Evolutionary conservation across 2,113 vertebrate genomes (phyloP).

Genomic region (Coregonus clupeaformis): DNA sequence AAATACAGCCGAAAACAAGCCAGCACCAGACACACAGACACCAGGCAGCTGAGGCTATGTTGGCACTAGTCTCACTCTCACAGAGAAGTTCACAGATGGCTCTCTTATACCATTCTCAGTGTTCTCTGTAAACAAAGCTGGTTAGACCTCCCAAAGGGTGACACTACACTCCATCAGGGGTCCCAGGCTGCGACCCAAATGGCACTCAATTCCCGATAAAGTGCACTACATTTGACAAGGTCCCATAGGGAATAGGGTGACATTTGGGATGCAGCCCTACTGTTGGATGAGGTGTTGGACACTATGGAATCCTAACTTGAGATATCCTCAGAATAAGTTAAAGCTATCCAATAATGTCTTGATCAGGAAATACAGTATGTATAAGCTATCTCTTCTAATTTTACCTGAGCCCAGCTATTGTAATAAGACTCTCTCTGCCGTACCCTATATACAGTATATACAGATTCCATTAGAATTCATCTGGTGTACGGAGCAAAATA

Average conservation of each 20-base stretch:
- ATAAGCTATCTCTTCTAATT: too few species aligned
- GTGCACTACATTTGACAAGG: too few species aligned
- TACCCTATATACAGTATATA: not conserved
- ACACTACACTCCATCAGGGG: not conserved
- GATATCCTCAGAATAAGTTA: too few species aligned
- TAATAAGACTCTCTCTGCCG: too few species aligned
- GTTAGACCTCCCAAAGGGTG: constrained; percentile 27
- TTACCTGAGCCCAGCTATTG: too few species aligned
- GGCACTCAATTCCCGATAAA: too few species aligned
- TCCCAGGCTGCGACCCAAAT: too few species aligned
- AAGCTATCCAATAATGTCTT: too few species aligned
- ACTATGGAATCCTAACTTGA: too few species aligned
- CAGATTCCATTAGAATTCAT: constrained; percentile 61
- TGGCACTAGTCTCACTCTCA: constrained; percentile 56
- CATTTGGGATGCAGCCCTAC: too few species aligned
- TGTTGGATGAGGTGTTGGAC: too few species aligned
- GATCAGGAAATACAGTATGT: not conserved
- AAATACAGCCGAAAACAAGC: constrained; percentile 56
- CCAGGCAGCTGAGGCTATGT: constrained; percentile 54
- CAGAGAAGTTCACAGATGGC: constrained; percentile 45
- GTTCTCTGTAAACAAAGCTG: constrained; percentile 57
- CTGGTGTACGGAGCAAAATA: constrained; percentile 50
- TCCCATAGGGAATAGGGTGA: too few species aligned
- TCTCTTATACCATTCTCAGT: constrained; percentile 34
- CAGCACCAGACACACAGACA: constrained; percentile 23